Evolutionary conservation across 2,888 invertebrate genomes (phyloP).

Genomic region (Nomada goodeniana): DNA sequence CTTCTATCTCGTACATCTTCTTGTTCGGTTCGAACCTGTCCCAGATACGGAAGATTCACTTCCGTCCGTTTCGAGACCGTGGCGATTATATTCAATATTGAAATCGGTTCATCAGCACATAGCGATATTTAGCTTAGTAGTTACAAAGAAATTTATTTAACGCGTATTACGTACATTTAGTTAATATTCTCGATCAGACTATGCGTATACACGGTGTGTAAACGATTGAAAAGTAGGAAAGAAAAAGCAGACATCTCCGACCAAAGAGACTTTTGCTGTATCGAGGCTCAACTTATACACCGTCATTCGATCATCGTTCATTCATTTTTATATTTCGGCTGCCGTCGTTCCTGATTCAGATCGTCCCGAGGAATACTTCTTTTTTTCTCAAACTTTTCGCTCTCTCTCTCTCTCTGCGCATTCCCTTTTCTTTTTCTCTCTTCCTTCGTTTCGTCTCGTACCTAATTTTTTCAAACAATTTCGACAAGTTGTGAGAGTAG

Average conservation of each 20-base stretch:
- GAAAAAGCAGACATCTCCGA: constrained; percentile 6
- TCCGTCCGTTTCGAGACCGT: neutral
- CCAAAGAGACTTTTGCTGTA: constrained; percentile 38
- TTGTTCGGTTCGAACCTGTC: neutral
- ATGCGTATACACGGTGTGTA: constrained; percentile 35
- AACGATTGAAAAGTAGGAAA: constrained; percentile 37
- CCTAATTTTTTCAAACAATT: neutral
- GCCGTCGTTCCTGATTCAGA: constrained; percentile 17
- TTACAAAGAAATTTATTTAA: constrained; percentile 39
- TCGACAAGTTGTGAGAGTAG: neutral
- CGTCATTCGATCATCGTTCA: constrained; percentile 7
- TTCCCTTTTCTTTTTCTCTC: neutral
- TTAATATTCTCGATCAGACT: constrained; percentile 35
- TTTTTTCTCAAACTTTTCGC: neutral
- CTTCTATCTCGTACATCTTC: neutral
- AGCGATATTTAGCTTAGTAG: constrained; percentile 41
- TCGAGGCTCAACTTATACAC: constrained; percentile 29
- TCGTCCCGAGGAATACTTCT: neutral
- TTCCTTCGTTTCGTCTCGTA: neutral
- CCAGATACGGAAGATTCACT: too few species aligned
- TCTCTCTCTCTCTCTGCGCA: constrained; percentile 2
- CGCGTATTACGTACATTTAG: constrained; percentile 42
- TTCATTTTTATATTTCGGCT: neutral
- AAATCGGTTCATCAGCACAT: neutral
- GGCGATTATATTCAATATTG: constrained; percentile 8